A percentile compares a stretch with the other conserved stretches of the same genome.
These are phyloP conservation scores for Leucophenga varia DNA, from an alignment of 1,140 invertebrate genomes.

Conservation along the genomic window DNA sequence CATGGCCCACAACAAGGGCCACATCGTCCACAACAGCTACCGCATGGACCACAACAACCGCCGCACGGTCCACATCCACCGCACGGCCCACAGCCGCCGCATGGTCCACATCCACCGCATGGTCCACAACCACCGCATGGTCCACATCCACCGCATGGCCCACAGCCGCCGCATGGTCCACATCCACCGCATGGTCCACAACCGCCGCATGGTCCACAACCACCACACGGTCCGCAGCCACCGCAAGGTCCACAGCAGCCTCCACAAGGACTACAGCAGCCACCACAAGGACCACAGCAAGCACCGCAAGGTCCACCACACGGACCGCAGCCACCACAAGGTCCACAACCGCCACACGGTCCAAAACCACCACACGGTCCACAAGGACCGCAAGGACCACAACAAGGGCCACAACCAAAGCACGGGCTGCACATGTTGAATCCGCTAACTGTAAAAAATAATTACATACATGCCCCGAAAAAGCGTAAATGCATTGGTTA, in stretches of 20 bases:
- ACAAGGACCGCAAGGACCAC: neutral
- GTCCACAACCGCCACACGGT: no score
- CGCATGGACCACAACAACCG: constrained; percentile 18
- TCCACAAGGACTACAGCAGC: no score
- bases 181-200: no score
- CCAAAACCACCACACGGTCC: constrained; percentile 14
- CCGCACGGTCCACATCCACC: no score
- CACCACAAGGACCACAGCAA: neutral
- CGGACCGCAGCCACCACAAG: neutral
- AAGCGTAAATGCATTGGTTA: no score
- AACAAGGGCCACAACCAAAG: neutral
- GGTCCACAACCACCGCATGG: no score
- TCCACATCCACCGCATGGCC: neutral
- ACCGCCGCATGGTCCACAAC: constrained; percentile 20
- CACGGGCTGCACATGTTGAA: constrained; percentile 35
- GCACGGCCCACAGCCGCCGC: constrained; percentile 11
- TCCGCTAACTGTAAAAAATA: no score
- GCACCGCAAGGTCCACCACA: neutral
- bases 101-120: neutral
- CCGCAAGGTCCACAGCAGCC: neutral
- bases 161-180: neutral
- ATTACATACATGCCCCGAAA: no score
- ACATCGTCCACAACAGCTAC: constrained; percentile 20
- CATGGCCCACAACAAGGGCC: constrained; percentile 18
- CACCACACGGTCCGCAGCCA: neutral